Percentiles rank a stretch among this genome's conserved stretches.
Evolutionary conservation across 2,888 invertebrate genomes (phyloP).

Genomic region (Rambutsinella grinnellia): DNA sequence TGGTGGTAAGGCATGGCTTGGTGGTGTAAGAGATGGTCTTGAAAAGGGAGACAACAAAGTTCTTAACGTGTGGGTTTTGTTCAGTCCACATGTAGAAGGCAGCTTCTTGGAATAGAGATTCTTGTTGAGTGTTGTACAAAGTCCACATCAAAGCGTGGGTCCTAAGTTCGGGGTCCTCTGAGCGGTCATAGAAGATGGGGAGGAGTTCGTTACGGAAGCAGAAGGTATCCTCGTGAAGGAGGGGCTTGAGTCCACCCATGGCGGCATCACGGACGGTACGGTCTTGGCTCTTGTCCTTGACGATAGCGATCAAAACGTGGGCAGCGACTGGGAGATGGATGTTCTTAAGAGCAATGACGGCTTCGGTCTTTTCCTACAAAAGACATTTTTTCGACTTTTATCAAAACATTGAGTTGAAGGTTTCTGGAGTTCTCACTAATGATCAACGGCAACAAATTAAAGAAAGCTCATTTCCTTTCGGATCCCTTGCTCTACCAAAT

Average conservation of each 20-base stretch:
- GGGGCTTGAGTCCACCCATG: conserved; percentile 61
- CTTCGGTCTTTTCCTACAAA: conserved; percentile 65
- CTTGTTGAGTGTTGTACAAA: conserved; percentile 45
- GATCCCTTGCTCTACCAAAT: no score
- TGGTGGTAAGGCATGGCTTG: conserved; percentile 51
- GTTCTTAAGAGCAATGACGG: conserved; percentile 60
- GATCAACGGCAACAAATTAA: no score
- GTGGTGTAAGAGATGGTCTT: conserved; percentile 52
- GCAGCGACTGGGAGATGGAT: conserved; percentile 58
- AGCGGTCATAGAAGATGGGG: conserved; percentile 64
- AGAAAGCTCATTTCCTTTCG: no score
- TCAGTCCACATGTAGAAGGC: conserved; percentile 64
- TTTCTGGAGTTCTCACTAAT: no score
- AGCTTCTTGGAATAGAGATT: conserved; percentile 56
- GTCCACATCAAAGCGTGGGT: conserved; percentile 56
- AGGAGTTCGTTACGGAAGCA: conserved; percentile 54
- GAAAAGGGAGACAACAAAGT: conserved; percentile 61
- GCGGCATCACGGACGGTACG: conserved; percentile 63
- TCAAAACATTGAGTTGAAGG: conserved; percentile 8
- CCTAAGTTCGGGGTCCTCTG: conserved; percentile 61
- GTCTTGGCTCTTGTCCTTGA: conserved; percentile 56
- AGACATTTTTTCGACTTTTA: conserved; percentile 40
- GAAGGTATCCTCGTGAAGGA: conserved; percentile 50
- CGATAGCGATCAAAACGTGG: conserved; percentile 57
- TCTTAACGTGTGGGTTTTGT: conserved; percentile 63